Conservation (phyloP, 2,888 invertebrate genomes). For the Isotomurus palustris region DNA sequence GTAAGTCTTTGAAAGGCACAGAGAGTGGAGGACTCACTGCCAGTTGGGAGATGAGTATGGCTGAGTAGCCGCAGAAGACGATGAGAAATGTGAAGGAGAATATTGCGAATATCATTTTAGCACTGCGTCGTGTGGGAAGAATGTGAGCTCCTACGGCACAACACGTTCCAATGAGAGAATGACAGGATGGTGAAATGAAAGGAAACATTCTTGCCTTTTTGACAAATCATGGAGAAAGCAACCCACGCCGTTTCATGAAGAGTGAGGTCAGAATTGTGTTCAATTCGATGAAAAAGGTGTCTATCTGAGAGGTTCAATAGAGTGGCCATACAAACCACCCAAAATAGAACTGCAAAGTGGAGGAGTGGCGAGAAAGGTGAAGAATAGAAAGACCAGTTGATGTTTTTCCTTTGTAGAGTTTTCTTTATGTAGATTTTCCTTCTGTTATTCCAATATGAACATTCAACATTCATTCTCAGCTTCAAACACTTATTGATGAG, state of each 20-base stretch:
- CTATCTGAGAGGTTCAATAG: background rate
- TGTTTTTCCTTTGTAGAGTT: conserved; percentile 5
- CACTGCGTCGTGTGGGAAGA: conserved; percentile 10
- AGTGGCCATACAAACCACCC: background rate
- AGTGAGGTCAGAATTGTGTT: background rate
- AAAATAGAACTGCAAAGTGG: conserved; percentile 4
- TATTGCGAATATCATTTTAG: conserved; percentile 19
- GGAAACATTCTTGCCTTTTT: background rate
- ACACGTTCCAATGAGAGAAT: too few species aligned
- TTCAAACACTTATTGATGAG: background rate
- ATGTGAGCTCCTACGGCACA: conserved; percentile 11
- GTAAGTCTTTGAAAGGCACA: conserved; percentile 24
- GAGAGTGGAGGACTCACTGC: conserved; percentile 19
- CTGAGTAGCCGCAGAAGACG: conserved; percentile 25
- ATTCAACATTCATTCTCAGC: background rate
- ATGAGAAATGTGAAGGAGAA: conserved; percentile 22
- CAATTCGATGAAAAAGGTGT: background rate
- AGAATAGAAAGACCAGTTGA: conserved; percentile 25
- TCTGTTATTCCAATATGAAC: conserved; percentile 1
- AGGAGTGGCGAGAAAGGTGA: conserved; percentile 18
- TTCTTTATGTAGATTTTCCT: conserved; percentile 16
- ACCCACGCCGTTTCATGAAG: background rate
- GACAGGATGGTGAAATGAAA: background rate
- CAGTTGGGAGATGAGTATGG: conserved; percentile 26
- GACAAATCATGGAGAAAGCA: conserved; percentile 1